These are phyloP conservation scores for Arrhopalites spinosus DNA, from an alignment of 2,888 invertebrate species.

Conservation along the genomic window DNA sequence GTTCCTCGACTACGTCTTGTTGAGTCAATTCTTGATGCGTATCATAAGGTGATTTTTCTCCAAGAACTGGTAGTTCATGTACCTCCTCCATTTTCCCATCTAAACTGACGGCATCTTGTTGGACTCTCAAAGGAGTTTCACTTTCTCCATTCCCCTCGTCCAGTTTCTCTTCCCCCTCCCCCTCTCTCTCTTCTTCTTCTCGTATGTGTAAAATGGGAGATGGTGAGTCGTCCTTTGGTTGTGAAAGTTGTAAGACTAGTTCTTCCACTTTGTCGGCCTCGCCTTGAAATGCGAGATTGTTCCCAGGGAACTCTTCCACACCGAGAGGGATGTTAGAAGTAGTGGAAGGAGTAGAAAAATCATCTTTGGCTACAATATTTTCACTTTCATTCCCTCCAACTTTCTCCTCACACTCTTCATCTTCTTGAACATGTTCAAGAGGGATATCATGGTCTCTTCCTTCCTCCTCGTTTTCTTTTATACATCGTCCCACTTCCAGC, in stretches of 20 bases:
- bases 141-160: not conserved
- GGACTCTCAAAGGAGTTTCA: not conserved
- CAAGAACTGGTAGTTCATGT: not conserved
- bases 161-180: not conserved
- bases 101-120: not conserved
- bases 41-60: not conserved
- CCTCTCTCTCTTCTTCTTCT: not conserved
- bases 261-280: not conserved
- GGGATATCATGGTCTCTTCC: not conserved
- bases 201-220: not conserved
- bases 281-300: too few relatives aligned
- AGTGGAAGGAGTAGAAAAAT: too few relatives aligned
- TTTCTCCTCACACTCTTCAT: constrained; percentile 8
- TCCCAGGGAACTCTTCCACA: too few relatives aligned
- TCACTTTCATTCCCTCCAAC: constrained; percentile 20
- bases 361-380: not conserved
- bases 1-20: not conserved
- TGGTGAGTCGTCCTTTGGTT: too few relatives aligned
- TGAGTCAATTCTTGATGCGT: not conserved
- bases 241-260: not conserved
- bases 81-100: not conserved
- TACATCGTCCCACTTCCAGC: not conserved
- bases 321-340: too few relatives aligned
- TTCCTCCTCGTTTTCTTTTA: not conserved
- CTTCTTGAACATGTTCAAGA: not conserved